Evolutionary conservation across 2,888 invertebrate genomes (phyloP).

Genomic region (Xestia sexstrigata): DNA sequence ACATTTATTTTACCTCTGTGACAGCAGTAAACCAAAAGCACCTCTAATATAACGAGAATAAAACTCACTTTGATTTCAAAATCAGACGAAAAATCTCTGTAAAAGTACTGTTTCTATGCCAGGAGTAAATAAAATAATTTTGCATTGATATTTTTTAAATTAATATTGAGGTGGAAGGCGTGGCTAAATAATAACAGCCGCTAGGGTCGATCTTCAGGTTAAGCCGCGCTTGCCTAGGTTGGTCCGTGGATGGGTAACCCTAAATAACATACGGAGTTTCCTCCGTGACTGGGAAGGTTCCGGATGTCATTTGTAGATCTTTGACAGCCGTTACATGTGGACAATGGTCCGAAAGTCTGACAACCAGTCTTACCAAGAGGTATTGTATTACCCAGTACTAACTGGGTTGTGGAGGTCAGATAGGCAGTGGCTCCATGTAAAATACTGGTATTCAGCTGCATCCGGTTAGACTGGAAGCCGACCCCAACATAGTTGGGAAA

Average conservation of each 20-base stretch:
- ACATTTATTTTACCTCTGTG: not conserved
- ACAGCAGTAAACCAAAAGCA: not conserved
- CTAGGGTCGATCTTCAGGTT: not conserved
- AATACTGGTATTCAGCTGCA: no score
- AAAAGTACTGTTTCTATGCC: not conserved
- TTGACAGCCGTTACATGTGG: no score
- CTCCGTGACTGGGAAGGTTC: no score
- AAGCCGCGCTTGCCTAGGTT: not conserved
- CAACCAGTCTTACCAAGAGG: no score
- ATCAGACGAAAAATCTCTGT: not conserved
- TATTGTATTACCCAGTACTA: no score
- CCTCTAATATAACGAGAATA: not conserved
- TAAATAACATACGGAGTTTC: no score
- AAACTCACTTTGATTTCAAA: not conserved
- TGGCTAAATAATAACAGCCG: not conserved
- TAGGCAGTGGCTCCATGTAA: no score
- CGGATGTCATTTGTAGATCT: no score
- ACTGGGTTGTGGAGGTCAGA: no score
- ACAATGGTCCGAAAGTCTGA: no score
- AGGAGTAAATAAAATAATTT: not conserved
- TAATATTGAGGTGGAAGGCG: not conserved
- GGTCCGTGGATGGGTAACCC: not conserved
- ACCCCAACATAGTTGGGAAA: not conserved
- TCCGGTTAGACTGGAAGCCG: not conserved
- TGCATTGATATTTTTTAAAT: not conserved